Conservation (phyloP, 2,797 vertebrate species). For the Selene dorsalis region DNA sequence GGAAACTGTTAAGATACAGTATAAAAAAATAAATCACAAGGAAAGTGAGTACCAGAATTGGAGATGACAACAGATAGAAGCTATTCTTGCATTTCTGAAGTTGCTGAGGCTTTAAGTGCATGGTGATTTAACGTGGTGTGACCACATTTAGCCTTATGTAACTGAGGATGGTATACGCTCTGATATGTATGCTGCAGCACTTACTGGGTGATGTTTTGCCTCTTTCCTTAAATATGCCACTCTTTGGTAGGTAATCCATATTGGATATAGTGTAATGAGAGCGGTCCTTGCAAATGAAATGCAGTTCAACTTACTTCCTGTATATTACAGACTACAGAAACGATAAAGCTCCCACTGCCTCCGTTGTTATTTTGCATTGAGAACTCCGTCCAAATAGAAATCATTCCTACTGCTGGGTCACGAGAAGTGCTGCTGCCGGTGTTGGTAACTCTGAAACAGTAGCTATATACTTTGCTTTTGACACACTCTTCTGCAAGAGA, state of each 20-base stretch:
- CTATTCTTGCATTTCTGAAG: slow-evolving; percentile 30
- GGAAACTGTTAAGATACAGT: slow-evolving; percentile 69
- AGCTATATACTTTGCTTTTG: slow-evolving; percentile 73
- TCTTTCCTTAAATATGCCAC: slow-evolving; percentile 68
- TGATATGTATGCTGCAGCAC: slow-evolving; percentile 64
- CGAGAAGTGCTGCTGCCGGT: slow-evolving; percentile 78
- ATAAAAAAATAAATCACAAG: slow-evolving; percentile 56
- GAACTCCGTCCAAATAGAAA: slow-evolving; percentile 82
- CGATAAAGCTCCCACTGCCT: slow-evolving; percentile 61
- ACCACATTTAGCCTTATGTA: slow-evolving; percentile 52
- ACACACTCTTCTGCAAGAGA: slow-evolving; percentile 82
- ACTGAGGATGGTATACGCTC: slow-evolving; percentile 46
- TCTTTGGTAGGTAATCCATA: slow-evolving; percentile 97
- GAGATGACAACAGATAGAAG: slow-evolving; percentile 16
- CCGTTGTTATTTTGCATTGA: slow-evolving; percentile 60
- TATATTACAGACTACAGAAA: slow-evolving; percentile 82
- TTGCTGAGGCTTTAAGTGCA: slow-evolving; percentile 22
- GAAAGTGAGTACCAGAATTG: slow-evolving; percentile 14
- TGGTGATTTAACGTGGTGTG: slow-evolving; percentile 52
- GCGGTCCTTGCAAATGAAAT: slow-evolving; percentile 72
- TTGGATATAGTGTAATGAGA: slow-evolving; percentile 91
- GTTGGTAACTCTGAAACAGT: slow-evolving; percentile 76
- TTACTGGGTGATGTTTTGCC: slow-evolving; percentile 57
- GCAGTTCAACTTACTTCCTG: slow-evolving; percentile 76
- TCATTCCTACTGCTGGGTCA: slow-evolving; percentile 83